Conservation (phyloP, 2,113 vertebrate genomes). For the Podarcis raffonei region DNA sequence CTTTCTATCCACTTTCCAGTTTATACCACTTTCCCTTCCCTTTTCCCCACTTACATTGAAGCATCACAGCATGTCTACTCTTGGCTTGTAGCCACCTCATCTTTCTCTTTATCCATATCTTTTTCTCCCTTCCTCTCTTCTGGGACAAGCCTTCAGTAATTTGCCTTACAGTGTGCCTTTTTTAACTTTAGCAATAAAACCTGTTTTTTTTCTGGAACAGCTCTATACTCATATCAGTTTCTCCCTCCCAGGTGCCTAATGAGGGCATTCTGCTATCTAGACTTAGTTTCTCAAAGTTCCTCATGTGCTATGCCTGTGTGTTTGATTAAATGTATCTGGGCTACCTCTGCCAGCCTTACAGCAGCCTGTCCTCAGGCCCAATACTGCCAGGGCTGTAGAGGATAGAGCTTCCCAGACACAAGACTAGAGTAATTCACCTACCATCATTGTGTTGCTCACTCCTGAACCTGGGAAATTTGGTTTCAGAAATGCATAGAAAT, state of each 20-base stretch:
- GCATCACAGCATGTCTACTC: neutral
- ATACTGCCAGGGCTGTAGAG: neutral
- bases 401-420: neutral
- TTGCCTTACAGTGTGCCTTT: neutral
- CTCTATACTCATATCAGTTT: neutral
- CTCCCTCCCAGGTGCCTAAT: neutral
- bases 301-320: neutral
- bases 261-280: neutral
- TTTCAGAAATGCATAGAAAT: neutral
- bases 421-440: neutral
- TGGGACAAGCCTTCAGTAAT: neutral
- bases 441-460: neutral
- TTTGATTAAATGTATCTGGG: neutral
- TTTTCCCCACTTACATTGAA: neutral
- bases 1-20: neutral
- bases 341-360: neutral
- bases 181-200: neutral
- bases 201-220: neutral
- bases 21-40: neutral
- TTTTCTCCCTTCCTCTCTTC: neutral
- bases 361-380: neutral
- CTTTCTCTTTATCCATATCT: neutral
- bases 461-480: neutral
- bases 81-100: neutral
- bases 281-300: neutral